Percentiles rank a stretch among this genome's conserved stretches.
Evolutionary conservation across 2,113 vertebrate species (phyloP).

Genomic region (Thomomys bottae): DNA sequence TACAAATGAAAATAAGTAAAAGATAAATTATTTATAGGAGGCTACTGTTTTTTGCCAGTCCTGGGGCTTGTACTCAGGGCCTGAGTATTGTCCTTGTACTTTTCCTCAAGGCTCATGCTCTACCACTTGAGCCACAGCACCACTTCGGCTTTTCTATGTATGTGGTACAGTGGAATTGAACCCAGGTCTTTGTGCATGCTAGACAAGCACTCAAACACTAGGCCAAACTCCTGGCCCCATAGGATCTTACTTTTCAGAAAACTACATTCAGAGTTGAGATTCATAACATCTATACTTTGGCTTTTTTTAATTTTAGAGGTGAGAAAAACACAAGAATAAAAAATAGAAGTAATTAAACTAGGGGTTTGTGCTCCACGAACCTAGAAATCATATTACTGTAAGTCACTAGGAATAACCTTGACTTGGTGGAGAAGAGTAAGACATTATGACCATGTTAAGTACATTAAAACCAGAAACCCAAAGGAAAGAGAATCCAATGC

Average conservation of each 20-base stretch:
- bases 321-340: conserved; percentile 17
- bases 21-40: conserved; percentile 20
- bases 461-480: neutral
- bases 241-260: conserved; percentile 37
- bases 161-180: no score
- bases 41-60: no score
- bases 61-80: no score
- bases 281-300: neutral
- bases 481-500: neutral
- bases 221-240: no score
- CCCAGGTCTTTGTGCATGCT: no score
- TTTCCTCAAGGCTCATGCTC: no score
- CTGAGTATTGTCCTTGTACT: no score
- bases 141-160: no score
- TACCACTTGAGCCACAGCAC: no score
- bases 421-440: neutral
- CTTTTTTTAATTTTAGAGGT: conserved; percentile 47
- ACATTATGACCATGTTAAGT: conserved; percentile 24
- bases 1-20: conserved; percentile 18
- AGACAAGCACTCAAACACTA: no score
- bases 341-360: conserved; percentile 25
- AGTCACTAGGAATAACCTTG: neutral
- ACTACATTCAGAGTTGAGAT: neutral
- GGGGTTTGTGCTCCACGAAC: neutral
- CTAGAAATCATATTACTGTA: conserved; percentile 27